These are phyloP conservation scores for Condylura cristata DNA, from an alignment of 2,113 vertebrate genomes.

Conservation along the genomic window DNA sequence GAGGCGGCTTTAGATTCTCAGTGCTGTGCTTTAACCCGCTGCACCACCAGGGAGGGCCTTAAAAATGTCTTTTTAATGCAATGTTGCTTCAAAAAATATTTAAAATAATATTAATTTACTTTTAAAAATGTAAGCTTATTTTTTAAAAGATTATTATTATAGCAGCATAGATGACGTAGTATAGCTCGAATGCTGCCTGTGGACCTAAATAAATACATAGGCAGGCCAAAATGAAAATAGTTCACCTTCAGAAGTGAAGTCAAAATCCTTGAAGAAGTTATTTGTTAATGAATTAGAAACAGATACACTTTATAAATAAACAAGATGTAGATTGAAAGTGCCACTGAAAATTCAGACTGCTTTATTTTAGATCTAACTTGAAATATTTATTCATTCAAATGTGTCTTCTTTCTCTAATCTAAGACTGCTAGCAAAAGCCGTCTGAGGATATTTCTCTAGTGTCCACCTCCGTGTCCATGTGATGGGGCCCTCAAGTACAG, in stretches of 20 bases:
- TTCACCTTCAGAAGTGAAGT: not conserved
- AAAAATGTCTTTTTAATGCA: constrained; percentile 26
- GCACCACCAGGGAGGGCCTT: too few species aligned
- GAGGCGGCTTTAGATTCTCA: too few species aligned
- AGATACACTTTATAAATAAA: constrained; percentile 54
- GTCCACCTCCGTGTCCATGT: not conserved
- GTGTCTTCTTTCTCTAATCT: not conserved
- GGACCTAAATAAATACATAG: not conserved
- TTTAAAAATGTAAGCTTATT: constrained; percentile 27
- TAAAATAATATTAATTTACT: too few species aligned
- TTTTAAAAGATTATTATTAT: constrained; percentile 52
- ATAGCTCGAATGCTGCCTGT: not conserved
- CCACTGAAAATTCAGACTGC: constrained; percentile 34
- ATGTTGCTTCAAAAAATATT: too few species aligned
- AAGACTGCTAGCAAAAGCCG: not conserved
- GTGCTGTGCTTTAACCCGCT: too few species aligned
- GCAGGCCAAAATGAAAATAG: not conserved
- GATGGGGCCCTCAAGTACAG: not conserved
- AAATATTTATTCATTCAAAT: constrained; percentile 46
- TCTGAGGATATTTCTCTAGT: not conserved
- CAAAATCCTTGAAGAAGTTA: not conserved
- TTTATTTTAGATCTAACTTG: not conserved
- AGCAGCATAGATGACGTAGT: not conserved
- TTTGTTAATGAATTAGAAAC: constrained; percentile 12
- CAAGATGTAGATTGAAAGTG: not conserved